A percentile compares a stretch with the other conserved stretches of the same genome.
phyloP scores from a whole-genome alignment of 2,888 invertebrate genomes.

The Neuroscelio doddi region DNA sequence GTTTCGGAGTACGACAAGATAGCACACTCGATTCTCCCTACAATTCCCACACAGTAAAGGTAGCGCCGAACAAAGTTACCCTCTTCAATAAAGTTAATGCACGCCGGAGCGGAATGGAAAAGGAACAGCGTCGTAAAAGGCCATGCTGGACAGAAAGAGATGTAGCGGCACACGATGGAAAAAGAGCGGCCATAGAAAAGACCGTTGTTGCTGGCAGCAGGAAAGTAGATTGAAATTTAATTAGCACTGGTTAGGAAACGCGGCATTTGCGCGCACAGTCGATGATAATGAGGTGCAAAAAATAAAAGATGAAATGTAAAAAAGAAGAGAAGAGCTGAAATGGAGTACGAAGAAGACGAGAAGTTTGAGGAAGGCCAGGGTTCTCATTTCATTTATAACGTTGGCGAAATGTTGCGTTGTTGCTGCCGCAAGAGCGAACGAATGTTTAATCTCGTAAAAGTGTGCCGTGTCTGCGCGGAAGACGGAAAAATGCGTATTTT shows the following conservation, averaged over 20 bases:
- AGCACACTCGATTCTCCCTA: neutral
- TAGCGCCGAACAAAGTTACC: conserved; percentile 46
- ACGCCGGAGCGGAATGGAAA: conserved; percentile 21
- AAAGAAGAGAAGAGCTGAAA: too few species aligned
- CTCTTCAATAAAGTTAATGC: conserved; percentile 51
- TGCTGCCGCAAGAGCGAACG: conserved; percentile 10
- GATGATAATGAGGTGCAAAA: neutral
- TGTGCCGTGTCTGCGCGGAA: conserved; percentile 22
- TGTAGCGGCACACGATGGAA: neutral
- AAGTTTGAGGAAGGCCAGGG: neutral
- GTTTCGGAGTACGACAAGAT: too few species aligned
- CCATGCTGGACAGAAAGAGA: too few species aligned
- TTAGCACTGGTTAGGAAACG: too few species aligned
- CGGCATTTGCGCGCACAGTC: conserved; percentile 39
- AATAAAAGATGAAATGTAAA: neutral
- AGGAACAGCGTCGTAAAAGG: conserved; percentile 13
- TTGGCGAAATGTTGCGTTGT: too few species aligned
- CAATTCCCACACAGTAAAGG: neutral
- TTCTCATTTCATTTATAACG: neutral
- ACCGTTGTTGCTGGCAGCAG: too few species aligned
- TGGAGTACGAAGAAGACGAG: conserved; percentile 20
- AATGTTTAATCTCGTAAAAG: conserved; percentile 48
- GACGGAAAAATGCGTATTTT: too few species aligned
- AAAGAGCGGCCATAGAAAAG: conserved; percentile 11
- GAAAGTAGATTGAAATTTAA: conserved; percentile 46